phyloP scores from a whole-genome alignment of 2,888 invertebrate species.

The Diaphora mendica region DNA sequence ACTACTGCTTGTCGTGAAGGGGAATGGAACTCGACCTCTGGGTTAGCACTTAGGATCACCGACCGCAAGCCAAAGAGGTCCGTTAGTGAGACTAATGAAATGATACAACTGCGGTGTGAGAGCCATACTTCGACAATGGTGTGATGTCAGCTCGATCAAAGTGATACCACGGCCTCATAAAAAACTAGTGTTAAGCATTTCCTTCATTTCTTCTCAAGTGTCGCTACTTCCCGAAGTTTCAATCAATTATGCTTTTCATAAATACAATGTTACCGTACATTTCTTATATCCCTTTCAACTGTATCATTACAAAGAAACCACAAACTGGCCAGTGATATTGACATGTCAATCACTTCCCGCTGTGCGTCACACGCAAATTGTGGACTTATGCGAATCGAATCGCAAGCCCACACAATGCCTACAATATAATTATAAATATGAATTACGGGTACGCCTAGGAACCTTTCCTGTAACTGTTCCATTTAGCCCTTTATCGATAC shows the following conservation, averaged over 20 bases:
- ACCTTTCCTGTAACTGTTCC: conserved; percentile 56
- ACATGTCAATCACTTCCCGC: conserved; percentile 57
- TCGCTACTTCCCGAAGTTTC: neutral
- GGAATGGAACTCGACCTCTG: too few relatives aligned
- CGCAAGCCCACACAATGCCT: conserved; percentile 46
- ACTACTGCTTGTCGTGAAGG: too few relatives aligned
- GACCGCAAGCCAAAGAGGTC: too few relatives aligned
- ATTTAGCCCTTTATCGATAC: conserved; percentile 41
- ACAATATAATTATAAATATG: conserved; percentile 69
- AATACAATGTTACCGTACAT: conserved; percentile 19
- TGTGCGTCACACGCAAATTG: conserved; percentile 40
- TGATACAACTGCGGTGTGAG: too few relatives aligned
- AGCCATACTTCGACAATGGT: too few relatives aligned
- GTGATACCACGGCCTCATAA: too few relatives aligned
- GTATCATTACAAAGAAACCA: conserved; percentile 28
- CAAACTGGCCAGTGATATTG: conserved; percentile 39
- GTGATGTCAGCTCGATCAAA: too few relatives aligned
- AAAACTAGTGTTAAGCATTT: too few relatives aligned
- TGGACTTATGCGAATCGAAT: conserved; percentile 64
- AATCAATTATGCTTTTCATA: neutral
- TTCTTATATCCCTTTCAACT: conserved; percentile 32
- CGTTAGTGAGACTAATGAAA: too few relatives aligned
- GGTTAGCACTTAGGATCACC: too few relatives aligned
- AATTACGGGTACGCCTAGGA: conserved; percentile 7
- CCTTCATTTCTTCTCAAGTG: neutral